Percentiles rank a stretch among this genome's conserved stretches.
These are phyloP conservation scores for Etheostoma spectabile DNA, from an alignment of 2,113 vertebrate genomes.

Conservation along the genomic window DNA sequence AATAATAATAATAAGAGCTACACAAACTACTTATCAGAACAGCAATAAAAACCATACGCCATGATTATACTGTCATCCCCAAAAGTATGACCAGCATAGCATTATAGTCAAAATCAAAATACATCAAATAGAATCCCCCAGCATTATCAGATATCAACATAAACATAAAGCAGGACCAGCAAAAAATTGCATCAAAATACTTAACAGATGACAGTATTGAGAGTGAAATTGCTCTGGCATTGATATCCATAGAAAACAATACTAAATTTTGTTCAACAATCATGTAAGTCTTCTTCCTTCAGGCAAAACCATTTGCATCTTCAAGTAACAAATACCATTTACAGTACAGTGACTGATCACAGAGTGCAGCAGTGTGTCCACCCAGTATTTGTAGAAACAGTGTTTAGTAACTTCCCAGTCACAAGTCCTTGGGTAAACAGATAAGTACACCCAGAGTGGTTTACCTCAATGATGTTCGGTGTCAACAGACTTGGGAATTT, in stretches of 20 bases:
- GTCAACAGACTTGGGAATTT: conserved; percentile 51
- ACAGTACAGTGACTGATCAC: background rate
- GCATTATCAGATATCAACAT: too few relatives aligned
- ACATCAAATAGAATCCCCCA: too few relatives aligned
- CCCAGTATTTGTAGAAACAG: background rate
- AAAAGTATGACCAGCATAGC: too few relatives aligned
- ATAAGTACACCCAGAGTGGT: conserved; percentile 22
- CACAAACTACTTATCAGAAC: too few relatives aligned
- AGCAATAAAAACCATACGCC: too few relatives aligned
- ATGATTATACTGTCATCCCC: too few relatives aligned
- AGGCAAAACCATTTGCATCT: conserved; percentile 13
- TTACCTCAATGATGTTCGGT: conserved; percentile 70
- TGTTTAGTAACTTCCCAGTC: conserved; percentile 17
- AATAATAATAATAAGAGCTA: too few relatives aligned
- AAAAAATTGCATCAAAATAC: too few relatives aligned
- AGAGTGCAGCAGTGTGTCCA: conserved; percentile 4
- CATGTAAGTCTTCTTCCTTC: background rate
- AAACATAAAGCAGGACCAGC: too few relatives aligned
- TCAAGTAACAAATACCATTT: background rate
- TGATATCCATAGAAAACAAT: background rate
- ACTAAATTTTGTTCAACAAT: conserved; percentile 3
- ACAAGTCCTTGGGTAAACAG: conserved; percentile 27
- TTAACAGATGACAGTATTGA: background rate
- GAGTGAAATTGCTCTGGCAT: background rate
- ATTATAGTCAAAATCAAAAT: too few relatives aligned